Evolutionary conservation across 2,113 vertebrate species (phyloP).

Genomic region (Vulpes vulpes): DNA sequence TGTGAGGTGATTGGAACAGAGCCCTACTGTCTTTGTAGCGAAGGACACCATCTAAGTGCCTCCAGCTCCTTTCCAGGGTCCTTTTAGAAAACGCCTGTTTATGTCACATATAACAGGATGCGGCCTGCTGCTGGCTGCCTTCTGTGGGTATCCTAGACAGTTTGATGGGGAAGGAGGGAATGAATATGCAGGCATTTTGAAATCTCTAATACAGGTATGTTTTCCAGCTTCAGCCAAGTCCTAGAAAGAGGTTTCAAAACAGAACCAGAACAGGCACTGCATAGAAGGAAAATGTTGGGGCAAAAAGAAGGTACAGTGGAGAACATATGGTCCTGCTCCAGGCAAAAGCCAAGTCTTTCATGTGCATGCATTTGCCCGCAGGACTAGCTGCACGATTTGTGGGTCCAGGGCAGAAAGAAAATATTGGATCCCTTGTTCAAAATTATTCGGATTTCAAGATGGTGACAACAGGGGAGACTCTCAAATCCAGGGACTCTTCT

Average conservation of each 20-base stretch:
- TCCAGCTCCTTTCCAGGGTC: background rate
- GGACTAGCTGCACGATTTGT: background rate
- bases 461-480: background rate
- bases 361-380: fast-evolving
- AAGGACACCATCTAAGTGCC: background rate
- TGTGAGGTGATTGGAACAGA: background rate
- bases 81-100: slow-evolving; percentile 1
- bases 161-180: background rate
- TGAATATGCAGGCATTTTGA: background rate
- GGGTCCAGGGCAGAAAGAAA: background rate
- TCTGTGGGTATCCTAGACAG: slow-evolving; percentile 12
- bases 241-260: background rate
- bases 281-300: too few relatives aligned
- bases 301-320: too few relatives aligned
- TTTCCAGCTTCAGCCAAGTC: background rate
- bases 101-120: background rate
- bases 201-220: background rate
- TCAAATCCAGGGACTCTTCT: background rate
- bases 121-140: background rate
- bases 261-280: background rate
- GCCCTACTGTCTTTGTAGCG: background rate
- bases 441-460: slow-evolving; percentile 33
- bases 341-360: fast-evolving
- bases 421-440: background rate
- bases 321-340: background rate